A percentile compares a stretch with the other conserved stretches of the same genome.
These are phyloP conservation scores for Eueremaeus valkanovi DNA, from an alignment of 2,888 invertebrate genomes.

Conservation along the genomic window DNA sequence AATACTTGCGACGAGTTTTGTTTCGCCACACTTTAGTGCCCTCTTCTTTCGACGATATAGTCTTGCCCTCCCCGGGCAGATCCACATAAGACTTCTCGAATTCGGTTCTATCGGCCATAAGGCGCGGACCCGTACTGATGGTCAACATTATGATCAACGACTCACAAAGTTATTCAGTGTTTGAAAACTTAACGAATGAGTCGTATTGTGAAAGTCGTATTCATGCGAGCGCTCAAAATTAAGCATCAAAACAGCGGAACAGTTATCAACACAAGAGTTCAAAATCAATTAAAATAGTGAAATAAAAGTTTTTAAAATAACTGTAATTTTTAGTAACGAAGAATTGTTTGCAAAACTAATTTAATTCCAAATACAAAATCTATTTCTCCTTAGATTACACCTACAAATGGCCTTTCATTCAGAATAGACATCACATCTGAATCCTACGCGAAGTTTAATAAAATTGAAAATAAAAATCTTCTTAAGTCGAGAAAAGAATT, in stretches of 20 bases:
- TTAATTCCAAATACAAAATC: background rate
- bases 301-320: background rate
- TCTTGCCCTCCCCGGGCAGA: conserved; percentile 37
- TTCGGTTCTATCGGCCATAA: background rate
- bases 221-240: background rate
- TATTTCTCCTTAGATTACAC: conserved; percentile 15
- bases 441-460: background rate
- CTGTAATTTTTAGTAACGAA: background rate
- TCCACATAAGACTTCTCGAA: background rate
- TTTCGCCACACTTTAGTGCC: conserved; percentile 34
- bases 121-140: conserved; percentile 1
- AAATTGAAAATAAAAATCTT: background rate
- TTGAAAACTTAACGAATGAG: too few species aligned
- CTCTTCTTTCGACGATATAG: conserved; percentile 19
- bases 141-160: too few species aligned
- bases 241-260: background rate
- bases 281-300: background rate
- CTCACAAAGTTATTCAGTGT: too few species aligned
- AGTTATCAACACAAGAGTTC: background rate
- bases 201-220: too few species aligned
- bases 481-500: background rate
- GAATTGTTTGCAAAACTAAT: background rate
- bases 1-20: conserved; percentile 33
- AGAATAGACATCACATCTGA: conserved; percentile 5
- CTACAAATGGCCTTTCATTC: conserved; percentile 13